Percentiles rank a stretch among this genome's conserved stretches.
Conservation (phyloP, 1,140 invertebrate species). For the Halyomorpha halys region DNA sequence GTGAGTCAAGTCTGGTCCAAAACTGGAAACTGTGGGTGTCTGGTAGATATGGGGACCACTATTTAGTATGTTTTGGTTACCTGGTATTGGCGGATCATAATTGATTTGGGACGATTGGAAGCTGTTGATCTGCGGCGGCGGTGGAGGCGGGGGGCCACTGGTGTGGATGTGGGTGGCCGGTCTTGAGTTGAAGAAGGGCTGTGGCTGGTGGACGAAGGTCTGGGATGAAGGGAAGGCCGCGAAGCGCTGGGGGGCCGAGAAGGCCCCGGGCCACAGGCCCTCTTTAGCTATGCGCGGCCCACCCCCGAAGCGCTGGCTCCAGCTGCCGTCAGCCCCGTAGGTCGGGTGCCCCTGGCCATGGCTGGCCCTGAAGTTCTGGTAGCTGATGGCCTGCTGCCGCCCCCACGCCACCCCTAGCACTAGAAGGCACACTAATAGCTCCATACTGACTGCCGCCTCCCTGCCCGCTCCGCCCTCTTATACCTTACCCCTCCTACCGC, state of each 20-base stretch:
- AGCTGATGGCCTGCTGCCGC: conserved; percentile 11
- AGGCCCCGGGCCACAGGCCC: not conserved
- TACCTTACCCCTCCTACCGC: conserved; percentile 2
- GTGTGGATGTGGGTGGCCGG: not conserved
- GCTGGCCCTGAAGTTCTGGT: conserved; percentile 13
- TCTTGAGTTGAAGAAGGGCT: not conserved
- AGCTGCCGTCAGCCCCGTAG: conserved; percentile 9
- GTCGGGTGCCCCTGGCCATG: conserved; percentile 3
- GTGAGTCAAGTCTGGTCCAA: not conserved
- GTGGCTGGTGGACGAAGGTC: not conserved
- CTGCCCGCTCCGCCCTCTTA: not conserved
- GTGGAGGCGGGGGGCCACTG: not conserved
- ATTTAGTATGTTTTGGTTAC: not conserved
- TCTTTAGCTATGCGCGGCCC: not conserved
- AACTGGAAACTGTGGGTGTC: not conserved
- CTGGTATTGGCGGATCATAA: not conserved
- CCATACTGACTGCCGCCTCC: conserved; percentile 8
- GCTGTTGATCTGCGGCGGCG: conserved; percentile 1
- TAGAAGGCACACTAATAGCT: not conserved
- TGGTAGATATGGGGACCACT: not conserved
- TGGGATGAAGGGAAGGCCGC: not conserved
- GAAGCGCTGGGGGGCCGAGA: not conserved
- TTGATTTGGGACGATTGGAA: not conserved
- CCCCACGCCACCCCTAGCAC: not conserved
- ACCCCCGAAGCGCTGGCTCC: conserved; percentile 2